Percentiles rank a stretch among this genome's conserved stretches.
Evolutionary conservation across 2,888 invertebrate species (phyloP).

Genomic region (Agriopis marginaria): DNA sequence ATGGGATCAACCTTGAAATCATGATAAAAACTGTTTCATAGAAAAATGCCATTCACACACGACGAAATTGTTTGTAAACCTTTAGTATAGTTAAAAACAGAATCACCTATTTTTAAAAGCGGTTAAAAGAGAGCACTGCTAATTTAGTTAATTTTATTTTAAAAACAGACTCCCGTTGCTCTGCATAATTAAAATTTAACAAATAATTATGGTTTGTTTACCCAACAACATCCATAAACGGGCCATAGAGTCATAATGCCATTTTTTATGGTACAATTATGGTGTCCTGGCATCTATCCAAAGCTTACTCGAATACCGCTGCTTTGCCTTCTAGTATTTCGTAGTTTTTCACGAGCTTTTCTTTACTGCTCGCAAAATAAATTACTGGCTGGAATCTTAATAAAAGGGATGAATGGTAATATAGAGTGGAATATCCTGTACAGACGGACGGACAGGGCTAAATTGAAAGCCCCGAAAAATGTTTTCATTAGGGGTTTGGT

Average conservation of each 20-base stretch:
- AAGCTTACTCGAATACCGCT: conserved; percentile 26
- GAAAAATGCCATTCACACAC: too few species aligned
- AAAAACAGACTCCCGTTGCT: not conserved
- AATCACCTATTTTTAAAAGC: not conserved
- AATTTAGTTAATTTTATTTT: not conserved
- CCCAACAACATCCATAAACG: conserved; percentile 3
- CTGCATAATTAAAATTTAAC: conserved; percentile 13
- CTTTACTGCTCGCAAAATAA: conserved; percentile 45
- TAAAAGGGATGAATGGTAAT: conserved; percentile 48
- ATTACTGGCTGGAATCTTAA: conserved; percentile 46
- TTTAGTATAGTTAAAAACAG: not conserved
- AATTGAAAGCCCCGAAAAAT: conserved; percentile 33
- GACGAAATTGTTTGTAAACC: not conserved
- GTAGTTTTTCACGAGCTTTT: conserved; percentile 42
- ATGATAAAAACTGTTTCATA: too few species aligned
- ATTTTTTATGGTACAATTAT: conserved; percentile 37
- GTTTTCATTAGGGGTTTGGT: conserved; percentile 32
- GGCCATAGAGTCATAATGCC: conserved; percentile 15
- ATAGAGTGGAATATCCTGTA: conserved; percentile 46
- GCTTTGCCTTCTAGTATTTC: conserved; percentile 28
- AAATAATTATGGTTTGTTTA: conserved; percentile 13
- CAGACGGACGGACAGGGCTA: conserved; percentile 26
- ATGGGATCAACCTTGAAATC: too few species aligned
- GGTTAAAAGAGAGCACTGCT: not conserved
- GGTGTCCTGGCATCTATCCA: conserved; percentile 38